Conservation (phyloP, 2,797 vertebrate genomes). For the Thamnophis elegans region DNA sequence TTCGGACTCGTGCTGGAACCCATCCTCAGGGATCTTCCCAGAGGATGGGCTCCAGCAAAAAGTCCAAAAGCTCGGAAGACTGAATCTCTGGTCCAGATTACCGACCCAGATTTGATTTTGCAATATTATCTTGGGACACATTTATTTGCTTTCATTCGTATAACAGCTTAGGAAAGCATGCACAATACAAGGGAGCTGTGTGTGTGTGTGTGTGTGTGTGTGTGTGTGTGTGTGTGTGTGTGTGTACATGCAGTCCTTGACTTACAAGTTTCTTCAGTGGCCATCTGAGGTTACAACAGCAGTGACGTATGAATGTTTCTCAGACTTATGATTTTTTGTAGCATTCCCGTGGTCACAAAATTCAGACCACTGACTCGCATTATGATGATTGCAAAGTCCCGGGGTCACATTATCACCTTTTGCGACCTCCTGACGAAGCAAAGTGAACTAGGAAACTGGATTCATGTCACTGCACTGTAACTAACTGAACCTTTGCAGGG, state of each 20-base stretch:
- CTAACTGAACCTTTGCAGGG: too few relatives aligned
- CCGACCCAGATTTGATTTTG: too few relatives aligned
- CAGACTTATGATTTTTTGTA: neutral
- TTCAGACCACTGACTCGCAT: neutral
- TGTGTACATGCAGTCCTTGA: neutral
- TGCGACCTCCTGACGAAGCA: neutral
- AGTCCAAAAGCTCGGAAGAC: too few relatives aligned
- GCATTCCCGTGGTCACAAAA: neutral
- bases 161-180: neutral
- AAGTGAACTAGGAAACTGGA: neutral
- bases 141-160: neutral
- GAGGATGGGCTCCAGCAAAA: too few relatives aligned
- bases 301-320: accelerated
- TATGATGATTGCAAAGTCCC: too few relatives aligned
- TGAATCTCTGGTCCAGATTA: too few relatives aligned
- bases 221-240: too few relatives aligned
- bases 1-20: too few relatives aligned
- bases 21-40: too few relatives aligned
- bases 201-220: too few relatives aligned
- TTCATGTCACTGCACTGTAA: neutral
- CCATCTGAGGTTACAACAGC: neutral
- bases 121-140: too few relatives aligned
- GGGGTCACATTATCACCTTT: neutral
- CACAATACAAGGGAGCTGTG: neutral
- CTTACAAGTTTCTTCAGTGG: neutral